A percentile compares a stretch with the other conserved stretches of the same genome.
These are phyloP conservation scores for Calcarius ornatus DNA, from an alignment of 2,113 vertebrate species.

Conservation along the genomic window DNA sequence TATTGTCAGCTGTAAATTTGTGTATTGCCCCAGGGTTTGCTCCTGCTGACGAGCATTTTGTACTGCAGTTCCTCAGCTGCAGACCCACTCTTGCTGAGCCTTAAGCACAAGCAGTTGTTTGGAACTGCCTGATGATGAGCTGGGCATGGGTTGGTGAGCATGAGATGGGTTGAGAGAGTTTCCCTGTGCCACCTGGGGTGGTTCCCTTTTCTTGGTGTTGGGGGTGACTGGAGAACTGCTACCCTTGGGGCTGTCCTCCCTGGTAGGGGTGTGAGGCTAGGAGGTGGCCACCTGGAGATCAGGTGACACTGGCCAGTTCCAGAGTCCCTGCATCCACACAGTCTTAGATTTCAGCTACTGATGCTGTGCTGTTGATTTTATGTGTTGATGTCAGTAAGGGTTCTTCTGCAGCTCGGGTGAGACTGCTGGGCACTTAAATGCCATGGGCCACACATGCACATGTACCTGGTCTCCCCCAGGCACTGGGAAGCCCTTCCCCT, in stretches of 20 bases:
- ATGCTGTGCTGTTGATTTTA: background rate
- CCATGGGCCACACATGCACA: accelerated
- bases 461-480: background rate
- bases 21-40: background rate
- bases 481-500: background rate
- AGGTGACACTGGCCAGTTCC: background rate
- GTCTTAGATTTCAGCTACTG: background rate
- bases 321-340: background rate
- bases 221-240: background rate
- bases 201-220: background rate
- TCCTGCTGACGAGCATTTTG: background rate
- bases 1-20: slow-evolving; percentile 13
- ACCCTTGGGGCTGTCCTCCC: background rate
- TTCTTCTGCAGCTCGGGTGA: background rate
- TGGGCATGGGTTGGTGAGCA: background rate
- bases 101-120: background rate
- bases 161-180: background rate
- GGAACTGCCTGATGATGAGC: background rate
- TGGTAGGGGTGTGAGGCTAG: background rate
- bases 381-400: background rate
- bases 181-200: accelerated
- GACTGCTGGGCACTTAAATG: background rate
- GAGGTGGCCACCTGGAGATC: background rate
- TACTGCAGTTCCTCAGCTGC: background rate
- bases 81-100: background rate